Conservation (phyloP, 2,797 vertebrate species). For the Macrochelys suwanniensis region DNA sequence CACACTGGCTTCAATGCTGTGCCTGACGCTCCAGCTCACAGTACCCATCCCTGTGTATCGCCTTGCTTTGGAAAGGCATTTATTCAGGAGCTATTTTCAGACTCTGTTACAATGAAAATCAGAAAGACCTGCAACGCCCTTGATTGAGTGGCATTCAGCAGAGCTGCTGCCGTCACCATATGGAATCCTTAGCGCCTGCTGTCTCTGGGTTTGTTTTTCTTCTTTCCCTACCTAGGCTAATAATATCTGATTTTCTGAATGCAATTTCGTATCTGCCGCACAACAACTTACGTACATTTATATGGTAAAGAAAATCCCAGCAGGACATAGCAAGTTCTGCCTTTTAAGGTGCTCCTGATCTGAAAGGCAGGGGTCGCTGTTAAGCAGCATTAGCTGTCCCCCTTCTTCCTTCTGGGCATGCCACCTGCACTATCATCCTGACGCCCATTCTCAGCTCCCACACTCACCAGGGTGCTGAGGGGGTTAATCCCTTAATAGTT, state of each 20-base stretch:
- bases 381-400: neutral
- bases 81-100: constrained; percentile 50
- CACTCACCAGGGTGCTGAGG: neutral
- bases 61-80: accelerated
- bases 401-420: neutral
- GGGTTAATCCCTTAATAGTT: accelerated
- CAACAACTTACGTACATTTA: neutral
- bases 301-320: neutral
- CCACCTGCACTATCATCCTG: neutral
- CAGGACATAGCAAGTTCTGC: neutral
- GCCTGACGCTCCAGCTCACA: neutral
- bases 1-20: neutral
- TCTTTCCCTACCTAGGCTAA: neutral
- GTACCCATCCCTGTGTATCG: accelerated
- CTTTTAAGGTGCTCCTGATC: neutral
- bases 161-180: neutral
- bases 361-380: neutral
- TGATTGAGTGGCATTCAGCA: constrained; percentile 11
- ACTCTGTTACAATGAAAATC: constrained; percentile 35
- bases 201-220: constrained; percentile 27
- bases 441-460: neutral
- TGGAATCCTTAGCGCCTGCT: constrained; percentile 39
- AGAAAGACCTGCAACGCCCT: constrained; percentile 19
- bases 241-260: constrained; percentile 13
- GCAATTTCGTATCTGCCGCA: neutral